These are phyloP conservation scores for Cryptomyrus ogoouensis DNA, from an alignment of 2,113 vertebrate species.

Conservation along the genomic window DNA sequence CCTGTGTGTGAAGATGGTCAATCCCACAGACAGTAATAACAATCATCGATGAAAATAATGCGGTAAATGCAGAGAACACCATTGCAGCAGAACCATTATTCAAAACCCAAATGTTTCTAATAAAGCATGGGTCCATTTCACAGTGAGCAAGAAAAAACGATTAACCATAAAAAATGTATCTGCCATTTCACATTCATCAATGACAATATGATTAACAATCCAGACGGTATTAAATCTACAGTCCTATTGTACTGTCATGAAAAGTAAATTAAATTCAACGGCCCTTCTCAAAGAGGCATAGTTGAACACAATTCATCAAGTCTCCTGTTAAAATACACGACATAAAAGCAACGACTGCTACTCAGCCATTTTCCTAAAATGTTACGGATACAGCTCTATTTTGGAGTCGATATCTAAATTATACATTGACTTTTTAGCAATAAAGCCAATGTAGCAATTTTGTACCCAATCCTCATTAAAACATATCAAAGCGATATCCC, in stretches of 20 bases:
- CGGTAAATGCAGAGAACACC: not conserved
- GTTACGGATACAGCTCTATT: not conserved
- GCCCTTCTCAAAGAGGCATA: not conserved
- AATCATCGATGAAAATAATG: not conserved
- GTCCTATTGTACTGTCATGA: not conserved
- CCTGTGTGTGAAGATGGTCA: not conserved
- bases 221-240: not conserved
- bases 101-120: not conserved
- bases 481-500: not conserved
- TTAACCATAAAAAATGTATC: not conserved
- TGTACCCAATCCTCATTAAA: not conserved
- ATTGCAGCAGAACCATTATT: not conserved
- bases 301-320: not conserved
- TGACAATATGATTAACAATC: not conserved
- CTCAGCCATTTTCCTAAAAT: not conserved
- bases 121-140: not conserved
- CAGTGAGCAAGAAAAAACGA: not conserved
- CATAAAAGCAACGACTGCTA: not conserved
- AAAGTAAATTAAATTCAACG: not conserved
- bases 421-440: not conserved
- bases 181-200: not conserved
- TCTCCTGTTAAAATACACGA: not conserved
- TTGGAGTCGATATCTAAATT: not conserved
- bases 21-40: not conserved
- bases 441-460: not conserved